Percentiles rank a stretch among this genome's conserved stretches.
Conservation (phyloP, 2,888 invertebrate species). For the Ernsta delagoae region DNA sequence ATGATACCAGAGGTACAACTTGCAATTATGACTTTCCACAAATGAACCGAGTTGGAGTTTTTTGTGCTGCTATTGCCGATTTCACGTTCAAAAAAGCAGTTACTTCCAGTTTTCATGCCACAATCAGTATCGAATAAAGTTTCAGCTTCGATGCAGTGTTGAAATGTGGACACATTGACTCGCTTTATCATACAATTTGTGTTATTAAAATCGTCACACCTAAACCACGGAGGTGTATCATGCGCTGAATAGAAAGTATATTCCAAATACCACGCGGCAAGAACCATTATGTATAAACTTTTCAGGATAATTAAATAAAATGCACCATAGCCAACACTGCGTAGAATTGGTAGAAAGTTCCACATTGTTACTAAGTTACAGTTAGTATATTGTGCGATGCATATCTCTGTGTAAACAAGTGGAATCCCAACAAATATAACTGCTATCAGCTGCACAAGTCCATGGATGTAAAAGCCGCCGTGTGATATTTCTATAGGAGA, state of each 20-base stretch:
- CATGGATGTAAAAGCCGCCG: conserved; percentile 61
- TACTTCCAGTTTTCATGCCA: conserved; percentile 70
- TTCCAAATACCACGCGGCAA: conserved; percentile 67
- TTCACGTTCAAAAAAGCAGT: conserved; percentile 67
- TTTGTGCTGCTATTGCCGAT: conserved; percentile 62
- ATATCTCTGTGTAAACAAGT: conserved; percentile 72
- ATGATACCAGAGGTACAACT: conserved; percentile 49
- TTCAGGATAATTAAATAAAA: conserved; percentile 62
- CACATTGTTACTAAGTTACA: conserved; percentile 64
- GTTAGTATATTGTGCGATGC: conserved; percentile 72
- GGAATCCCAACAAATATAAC: conserved; percentile 71
- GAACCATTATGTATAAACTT: conserved; percentile 57
- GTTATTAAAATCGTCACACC: conserved; percentile 62
- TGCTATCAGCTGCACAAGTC: conserved; percentile 52
- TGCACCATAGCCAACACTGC: conserved; percentile 62
- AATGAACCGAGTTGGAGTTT: conserved; percentile 50
- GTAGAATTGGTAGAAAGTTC: conserved; percentile 71
- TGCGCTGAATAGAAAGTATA: conserved; percentile 65
- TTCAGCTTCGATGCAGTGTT: conserved; percentile 72
- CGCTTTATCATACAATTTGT: conserved; percentile 73
- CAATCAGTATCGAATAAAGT: conserved; percentile 65
- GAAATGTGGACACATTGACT: conserved; percentile 67
- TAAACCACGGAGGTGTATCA: conserved; percentile 70
- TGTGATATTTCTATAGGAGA: conserved; percentile 62
- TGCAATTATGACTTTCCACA: conserved; percentile 61